Conservation (phyloP, 2,888 invertebrate genomes). For the Craniophora ligustri region DNA sequence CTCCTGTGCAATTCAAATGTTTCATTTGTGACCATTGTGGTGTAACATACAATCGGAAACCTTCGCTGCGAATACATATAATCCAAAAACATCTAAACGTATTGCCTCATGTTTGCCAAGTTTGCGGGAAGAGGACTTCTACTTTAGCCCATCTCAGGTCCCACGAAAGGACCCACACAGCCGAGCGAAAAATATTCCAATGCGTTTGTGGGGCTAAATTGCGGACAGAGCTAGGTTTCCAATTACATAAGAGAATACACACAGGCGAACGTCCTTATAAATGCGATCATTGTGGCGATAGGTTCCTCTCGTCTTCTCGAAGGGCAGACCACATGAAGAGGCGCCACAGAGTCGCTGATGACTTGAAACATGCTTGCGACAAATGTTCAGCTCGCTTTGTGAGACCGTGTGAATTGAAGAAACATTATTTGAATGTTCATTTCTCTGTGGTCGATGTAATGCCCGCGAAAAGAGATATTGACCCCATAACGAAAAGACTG, state of each 20-base stretch:
- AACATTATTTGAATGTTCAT: slow-evolving; percentile 72
- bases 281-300: slow-evolving; percentile 73
- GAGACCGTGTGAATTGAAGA: slow-evolving; percentile 77
- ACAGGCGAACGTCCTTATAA: slow-evolving; percentile 76
- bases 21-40: slow-evolving; percentile 78
- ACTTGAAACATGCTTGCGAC: slow-evolving; percentile 72
- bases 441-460: slow-evolving; percentile 55
- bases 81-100: slow-evolving; percentile 79
- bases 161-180: slow-evolving; percentile 70
- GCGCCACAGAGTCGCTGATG: slow-evolving; percentile 67
- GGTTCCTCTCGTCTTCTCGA: slow-evolving; percentile 78
- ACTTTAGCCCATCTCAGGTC: slow-evolving; percentile 72
- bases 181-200: slow-evolving; percentile 63
- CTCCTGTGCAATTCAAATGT: slow-evolving; percentile 15
- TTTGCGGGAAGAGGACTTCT: slow-evolving; percentile 77
- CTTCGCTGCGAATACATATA: slow-evolving; percentile 76
- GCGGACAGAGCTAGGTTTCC: slow-evolving; percentile 70
- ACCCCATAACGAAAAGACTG: slow-evolving; percentile 29
- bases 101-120: slow-evolving; percentile 71
- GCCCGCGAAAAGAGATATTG: slow-evolving; percentile 46
- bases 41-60: slow-evolving; percentile 71
- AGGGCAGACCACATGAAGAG: slow-evolving; percentile 77
- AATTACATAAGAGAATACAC: slow-evolving; percentile 76
- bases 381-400: slow-evolving; percentile 75
- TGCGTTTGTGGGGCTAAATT: slow-evolving; percentile 77